Evolutionary conservation across 2,797 vertebrate genomes (phyloP).

Genomic region (Rhabdomys pumilio): DNA sequence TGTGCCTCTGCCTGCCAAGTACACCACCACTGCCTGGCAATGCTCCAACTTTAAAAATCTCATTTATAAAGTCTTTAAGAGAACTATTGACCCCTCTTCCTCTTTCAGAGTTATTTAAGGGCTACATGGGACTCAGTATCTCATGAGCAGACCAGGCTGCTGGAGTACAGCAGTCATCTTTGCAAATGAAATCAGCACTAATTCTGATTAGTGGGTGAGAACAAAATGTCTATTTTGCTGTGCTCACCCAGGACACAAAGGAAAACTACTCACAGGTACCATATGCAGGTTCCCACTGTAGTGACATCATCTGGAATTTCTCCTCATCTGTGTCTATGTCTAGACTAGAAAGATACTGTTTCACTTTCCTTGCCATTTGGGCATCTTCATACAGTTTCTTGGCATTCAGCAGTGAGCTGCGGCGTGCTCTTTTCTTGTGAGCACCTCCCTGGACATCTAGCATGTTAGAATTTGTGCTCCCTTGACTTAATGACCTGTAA

Average conservation of each 20-base stretch:
- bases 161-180: neutral
- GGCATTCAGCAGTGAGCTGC: slow-evolving; percentile 97
- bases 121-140: neutral
- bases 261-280: slow-evolving; percentile 92
- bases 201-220: neutral
- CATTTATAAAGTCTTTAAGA: slow-evolving; percentile 43
- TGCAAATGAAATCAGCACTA: slow-evolving; percentile 1
- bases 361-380: slow-evolving; percentile 98
- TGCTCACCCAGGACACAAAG: neutral
- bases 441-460: slow-evolving; percentile 96
- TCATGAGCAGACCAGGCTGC: neutral
- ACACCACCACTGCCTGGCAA: neutral
- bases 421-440: slow-evolving; percentile 96
- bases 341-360: slow-evolving; percentile 97
- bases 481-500: slow-evolving; percentile 96
- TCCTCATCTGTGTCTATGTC: slow-evolving; percentile 96
- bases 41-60: neutral
- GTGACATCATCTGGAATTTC: slow-evolving; percentile 95
- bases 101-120: neutral
- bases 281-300: slow-evolving; percentile 96
- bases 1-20: neutral
- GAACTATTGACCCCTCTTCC: neutral
- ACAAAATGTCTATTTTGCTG: neutral
- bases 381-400: slow-evolving; percentile 99
- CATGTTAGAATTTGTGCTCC: slow-evolving; percentile 99